Conservation (phyloP, 2,797 vertebrate genomes). For the Macrochelys suwanniensis region DNA sequence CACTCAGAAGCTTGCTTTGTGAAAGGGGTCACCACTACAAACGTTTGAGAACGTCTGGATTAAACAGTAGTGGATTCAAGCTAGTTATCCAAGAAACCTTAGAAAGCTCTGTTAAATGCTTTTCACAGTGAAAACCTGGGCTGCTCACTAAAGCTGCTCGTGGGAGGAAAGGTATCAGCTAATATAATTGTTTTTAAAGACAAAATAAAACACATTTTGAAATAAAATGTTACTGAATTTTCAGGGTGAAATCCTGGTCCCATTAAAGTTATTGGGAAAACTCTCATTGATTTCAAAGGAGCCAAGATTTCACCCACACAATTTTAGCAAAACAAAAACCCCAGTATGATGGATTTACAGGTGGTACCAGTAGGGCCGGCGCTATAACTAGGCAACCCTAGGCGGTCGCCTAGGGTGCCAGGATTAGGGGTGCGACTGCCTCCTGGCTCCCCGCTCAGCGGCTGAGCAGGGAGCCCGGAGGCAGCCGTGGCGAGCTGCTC, state of each 20-base stretch:
- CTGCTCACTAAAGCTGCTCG: not conserved
- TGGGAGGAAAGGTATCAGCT: accelerated
- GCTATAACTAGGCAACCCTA: too few relatives aligned
- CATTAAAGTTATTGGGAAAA: not conserved
- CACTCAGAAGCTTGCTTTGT: too few relatives aligned
- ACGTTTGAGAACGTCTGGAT: too few relatives aligned
- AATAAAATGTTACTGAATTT: not conserved
- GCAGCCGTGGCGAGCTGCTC: too few relatives aligned
- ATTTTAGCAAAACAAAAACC: not conserved
- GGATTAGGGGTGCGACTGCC: too few relatives aligned
- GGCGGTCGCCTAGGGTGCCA: too few relatives aligned
- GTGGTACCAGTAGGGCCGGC: not conserved
- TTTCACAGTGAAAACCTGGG: not conserved
- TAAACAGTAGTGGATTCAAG: not conserved
- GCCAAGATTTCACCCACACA: not conserved
- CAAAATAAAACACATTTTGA: not conserved
- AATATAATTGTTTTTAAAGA: not conserved
- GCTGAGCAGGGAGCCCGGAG: too few relatives aligned
- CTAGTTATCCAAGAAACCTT: not conserved
- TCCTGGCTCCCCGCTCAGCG: too few relatives aligned
- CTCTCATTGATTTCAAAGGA: not conserved
- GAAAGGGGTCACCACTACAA: too few relatives aligned
- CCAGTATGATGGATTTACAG: not conserved
- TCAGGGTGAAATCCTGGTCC: not conserved
- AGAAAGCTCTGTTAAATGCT: accelerated